phyloP scores from a whole-genome alignment of 1,140 invertebrate genomes.

The Drosophila sulfurigaster region DNA sequence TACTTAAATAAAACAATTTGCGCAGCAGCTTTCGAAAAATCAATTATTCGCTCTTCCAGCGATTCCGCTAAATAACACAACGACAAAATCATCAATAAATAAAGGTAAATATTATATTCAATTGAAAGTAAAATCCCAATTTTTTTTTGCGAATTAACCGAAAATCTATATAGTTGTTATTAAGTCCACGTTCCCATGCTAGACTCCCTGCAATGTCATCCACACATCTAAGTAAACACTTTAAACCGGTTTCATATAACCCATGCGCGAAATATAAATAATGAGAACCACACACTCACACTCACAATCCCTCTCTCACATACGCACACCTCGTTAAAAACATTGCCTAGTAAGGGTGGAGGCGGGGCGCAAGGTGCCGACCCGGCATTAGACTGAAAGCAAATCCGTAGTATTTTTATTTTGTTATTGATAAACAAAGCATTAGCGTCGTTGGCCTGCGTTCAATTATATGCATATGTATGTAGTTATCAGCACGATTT shows the following conservation, averaged over 20 bases:
- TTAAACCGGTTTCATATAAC: conserved; percentile 43
- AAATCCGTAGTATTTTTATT: conserved; percentile 30
- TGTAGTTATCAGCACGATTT: conserved; percentile 14
- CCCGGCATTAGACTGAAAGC: conserved; percentile 33
- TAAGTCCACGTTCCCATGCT: conserved; percentile 12
- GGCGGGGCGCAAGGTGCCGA: neutral
- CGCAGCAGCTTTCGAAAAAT: conserved; percentile 39
- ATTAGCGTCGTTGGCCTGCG: conserved; percentile 1
- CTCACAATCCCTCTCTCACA: neutral
- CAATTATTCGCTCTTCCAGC: neutral
- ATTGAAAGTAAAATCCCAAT: conserved; percentile 1
- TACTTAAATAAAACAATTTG: conserved; percentile 29
- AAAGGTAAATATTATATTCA: conserved; percentile 42
- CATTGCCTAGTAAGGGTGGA: conserved; percentile 4
- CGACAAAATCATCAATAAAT: conserved; percentile 15
- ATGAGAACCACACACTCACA: conserved; percentile 24
- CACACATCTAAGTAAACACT: conserved; percentile 35
- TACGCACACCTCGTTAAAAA: neutral
- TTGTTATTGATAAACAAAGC: conserved; percentile 51
- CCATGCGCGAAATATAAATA: conserved; percentile 44
- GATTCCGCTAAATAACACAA: conserved; percentile 2
- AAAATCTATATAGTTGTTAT: conserved; percentile 3
- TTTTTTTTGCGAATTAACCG: neutral
- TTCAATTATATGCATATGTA: neutral
- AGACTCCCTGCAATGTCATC: conserved; percentile 29